Percentiles rank a stretch among this genome's conserved stretches.
Evolutionary conservation across 2,113 vertebrate genomes (phyloP).

Genomic region (Capricornis sumatraensis): DNA sequence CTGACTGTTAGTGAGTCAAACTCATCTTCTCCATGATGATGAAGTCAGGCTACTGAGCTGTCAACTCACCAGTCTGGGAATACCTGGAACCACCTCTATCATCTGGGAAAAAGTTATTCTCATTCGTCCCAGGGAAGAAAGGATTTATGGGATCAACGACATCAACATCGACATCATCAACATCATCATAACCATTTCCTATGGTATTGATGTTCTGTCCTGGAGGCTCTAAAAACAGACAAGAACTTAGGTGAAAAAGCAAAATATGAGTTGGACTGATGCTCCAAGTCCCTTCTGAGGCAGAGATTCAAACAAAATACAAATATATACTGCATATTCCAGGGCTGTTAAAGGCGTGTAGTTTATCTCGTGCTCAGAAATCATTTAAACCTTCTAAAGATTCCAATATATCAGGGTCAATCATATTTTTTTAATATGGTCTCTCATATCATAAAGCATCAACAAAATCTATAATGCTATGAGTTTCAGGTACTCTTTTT

Average conservation of each 20-base stretch:
- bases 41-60: neutral
- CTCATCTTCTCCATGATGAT: neutral
- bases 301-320: neutral
- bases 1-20: neutral
- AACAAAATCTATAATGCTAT: neutral
- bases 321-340: neutral
- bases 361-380: neutral
- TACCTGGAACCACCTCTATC: neutral
- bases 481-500: neutral
- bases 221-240: neutral
- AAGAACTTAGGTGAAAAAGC: neutral
- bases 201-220: neutral
- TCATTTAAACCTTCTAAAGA: neutral
- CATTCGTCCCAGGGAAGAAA: neutral
- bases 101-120: neutral
- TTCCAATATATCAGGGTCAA: neutral
- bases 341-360: neutral
- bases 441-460: neutral
- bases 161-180: neutral
- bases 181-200: conserved; percentile 2
- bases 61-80: neutral
- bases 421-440: neutral
- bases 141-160: neutral
- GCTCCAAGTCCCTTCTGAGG: neutral
- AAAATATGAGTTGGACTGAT: neutral